phyloP scores from a whole-genome alignment of 2,113 vertebrate genomes.

The Nicator chloris region DNA sequence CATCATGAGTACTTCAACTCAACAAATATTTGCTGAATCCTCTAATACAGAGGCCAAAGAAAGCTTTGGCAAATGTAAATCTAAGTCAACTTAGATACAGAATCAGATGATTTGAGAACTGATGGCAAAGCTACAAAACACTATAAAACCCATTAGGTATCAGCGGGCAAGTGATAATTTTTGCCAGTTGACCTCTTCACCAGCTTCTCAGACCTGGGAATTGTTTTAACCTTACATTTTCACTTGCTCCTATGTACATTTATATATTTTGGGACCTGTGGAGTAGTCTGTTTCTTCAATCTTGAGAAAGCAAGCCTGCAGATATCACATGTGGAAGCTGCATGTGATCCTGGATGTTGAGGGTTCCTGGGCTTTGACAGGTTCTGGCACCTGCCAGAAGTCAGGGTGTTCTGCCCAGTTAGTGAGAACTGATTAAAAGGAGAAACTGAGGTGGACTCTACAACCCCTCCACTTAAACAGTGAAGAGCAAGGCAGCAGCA shows the following conservation, averaged over 20 bases:
- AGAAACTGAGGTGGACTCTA: background rate
- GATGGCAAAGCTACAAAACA: background rate
- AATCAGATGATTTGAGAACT: background rate
- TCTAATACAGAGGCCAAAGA: background rate
- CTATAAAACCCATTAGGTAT: background rate
- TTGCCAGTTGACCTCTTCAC: background rate
- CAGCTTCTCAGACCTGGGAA: background rate
- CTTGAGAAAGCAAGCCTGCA: background rate
- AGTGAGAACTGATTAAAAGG: background rate
- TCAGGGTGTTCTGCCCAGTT: background rate
- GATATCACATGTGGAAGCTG: accelerated
- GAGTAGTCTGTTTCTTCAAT: background rate
- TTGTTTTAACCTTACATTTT: background rate
- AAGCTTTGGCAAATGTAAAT: background rate
- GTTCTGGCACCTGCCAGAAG: background rate
- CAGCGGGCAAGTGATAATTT: background rate
- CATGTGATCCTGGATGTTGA: background rate
- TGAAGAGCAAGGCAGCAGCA: background rate
- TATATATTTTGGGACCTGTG: background rate
- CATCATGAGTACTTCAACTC: background rate
- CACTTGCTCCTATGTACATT: background rate
- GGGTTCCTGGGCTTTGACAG: background rate
- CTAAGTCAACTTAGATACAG: background rate
- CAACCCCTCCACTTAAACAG: background rate
- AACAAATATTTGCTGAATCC: background rate